phyloP scores from a whole-genome alignment of 2,113 vertebrate species.

The Excalfactoria chinensis region DNA sequence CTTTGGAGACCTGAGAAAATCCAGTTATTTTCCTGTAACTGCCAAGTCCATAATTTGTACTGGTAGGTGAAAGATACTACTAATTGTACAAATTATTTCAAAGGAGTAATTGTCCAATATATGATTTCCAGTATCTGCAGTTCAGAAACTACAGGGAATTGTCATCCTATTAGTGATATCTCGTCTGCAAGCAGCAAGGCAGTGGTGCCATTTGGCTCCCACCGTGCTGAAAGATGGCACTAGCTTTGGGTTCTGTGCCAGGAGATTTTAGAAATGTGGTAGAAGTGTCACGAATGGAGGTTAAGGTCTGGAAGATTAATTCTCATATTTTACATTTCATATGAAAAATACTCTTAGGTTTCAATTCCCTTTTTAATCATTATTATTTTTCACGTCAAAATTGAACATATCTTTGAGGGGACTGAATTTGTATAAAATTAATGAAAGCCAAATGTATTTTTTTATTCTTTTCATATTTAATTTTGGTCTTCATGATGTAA shows the following conservation, averaged over 20 bases:
- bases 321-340: neutral
- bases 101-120: neutral
- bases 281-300: neutral
- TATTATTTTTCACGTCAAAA: neutral
- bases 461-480: neutral
- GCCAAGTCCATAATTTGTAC: neutral
- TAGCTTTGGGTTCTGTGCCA: neutral
- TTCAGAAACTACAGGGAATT: neutral
- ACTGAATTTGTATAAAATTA: neutral
- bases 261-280: neutral
- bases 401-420: neutral
- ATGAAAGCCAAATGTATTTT: constrained; percentile 24
- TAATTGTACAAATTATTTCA: neutral
- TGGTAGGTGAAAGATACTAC: neutral
- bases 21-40: neutral
- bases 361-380: neutral
- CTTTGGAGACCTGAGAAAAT: neutral
- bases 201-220: rapidly evolving
- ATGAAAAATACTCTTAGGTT: neutral
- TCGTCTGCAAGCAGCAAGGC: neutral
- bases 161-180: neutral
- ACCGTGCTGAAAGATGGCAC: rapidly evolving
- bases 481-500: neutral
- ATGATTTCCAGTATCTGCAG: neutral
- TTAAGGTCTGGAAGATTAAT: neutral